Evolutionary conservation across 2,888 invertebrate species (phyloP).

Genomic region (Neoaliturus tenellus): DNA sequence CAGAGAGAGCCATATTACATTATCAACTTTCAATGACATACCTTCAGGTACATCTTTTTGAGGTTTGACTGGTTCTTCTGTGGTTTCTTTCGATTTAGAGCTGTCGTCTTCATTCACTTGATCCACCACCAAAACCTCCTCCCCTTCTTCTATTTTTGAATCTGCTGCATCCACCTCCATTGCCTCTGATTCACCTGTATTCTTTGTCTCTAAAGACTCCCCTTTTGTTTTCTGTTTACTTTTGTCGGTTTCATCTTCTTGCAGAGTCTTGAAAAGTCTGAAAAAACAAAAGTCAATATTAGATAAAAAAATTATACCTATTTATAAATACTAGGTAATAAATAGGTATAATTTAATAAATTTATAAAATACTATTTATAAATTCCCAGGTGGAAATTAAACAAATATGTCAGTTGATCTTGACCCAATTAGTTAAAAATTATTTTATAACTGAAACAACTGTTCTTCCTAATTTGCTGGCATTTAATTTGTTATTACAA

Average conservation of each 20-base stretch:
- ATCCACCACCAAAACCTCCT: conserved; percentile 19
- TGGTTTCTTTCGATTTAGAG: conserved; percentile 63
- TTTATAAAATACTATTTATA: too few species aligned
- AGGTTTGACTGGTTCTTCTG: neutral
- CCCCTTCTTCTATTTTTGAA: conserved; percentile 42
- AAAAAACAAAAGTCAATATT: too few species aligned
- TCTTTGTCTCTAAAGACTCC: conserved; percentile 65
- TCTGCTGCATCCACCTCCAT: conserved; percentile 56
- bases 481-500: too few species aligned
- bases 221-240: conserved; percentile 64
- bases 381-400: too few species aligned
- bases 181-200: conserved; percentile 5
- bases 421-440: too few species aligned
- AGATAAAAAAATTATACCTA: too few species aligned
- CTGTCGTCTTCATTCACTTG: conserved; percentile 66
- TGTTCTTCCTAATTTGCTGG: too few species aligned
- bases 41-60: neutral
- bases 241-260: conserved; percentile 57
- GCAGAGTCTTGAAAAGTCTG: conserved; percentile 39
- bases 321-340: too few species aligned
- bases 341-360: too few species aligned
- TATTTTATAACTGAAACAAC: too few species aligned
- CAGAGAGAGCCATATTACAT: too few species aligned
- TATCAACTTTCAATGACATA: neutral
- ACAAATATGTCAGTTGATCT: too few species aligned